Evolutionary conservation across 2,888 invertebrate species (phyloP), one percentile per base, ranked within the genome.

Genomic region (Pomacea canaliculata): DNA sequence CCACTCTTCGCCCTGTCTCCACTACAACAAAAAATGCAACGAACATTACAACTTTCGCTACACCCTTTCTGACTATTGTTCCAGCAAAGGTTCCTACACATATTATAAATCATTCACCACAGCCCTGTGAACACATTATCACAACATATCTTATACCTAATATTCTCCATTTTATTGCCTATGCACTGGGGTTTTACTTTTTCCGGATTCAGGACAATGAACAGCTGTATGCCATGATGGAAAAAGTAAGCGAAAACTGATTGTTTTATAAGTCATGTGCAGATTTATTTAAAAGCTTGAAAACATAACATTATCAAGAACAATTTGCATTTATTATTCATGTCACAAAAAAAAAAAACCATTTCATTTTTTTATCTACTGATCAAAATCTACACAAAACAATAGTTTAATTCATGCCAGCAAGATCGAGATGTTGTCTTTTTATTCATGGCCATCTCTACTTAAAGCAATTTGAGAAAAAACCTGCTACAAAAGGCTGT

Each of bases 71-170:
- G 7, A 23, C 63, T 19, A 12, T 63, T 12, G 19, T n/a, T 1
- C 63, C 63, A 23, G 63, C 63, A 18, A 63, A 7, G 10, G 19
- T 23, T 63, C n/a, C 27, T 27, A 7, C 8, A 63, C 1, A 12
- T 63, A 5, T 10, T 71, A 27, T 27, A 5, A 27, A 18, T n/a
- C n/a, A 63, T 12, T 27, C 66, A 8, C 77, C 78, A 1, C 62
- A 73, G 65, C 84, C 84, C 27, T 90, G 90, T 80, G 85, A 89
- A 71, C 90, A 90, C 76, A 87, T 90, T 68, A 82, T 91, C 27
- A 89, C 89, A 9, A 90, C 90, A 16, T 91, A 91, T 78, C 82
- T 90, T 60, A 85, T 91, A 59, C 91, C 91, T 16, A 89, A 89
- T 78, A 71, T 89, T 68, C 83, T 91, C 16, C 91, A 91, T 79